These are phyloP conservation scores for Lysandra coridon DNA, from an alignment of 2,888 invertebrate genomes.

Conservation along the genomic window DNA sequence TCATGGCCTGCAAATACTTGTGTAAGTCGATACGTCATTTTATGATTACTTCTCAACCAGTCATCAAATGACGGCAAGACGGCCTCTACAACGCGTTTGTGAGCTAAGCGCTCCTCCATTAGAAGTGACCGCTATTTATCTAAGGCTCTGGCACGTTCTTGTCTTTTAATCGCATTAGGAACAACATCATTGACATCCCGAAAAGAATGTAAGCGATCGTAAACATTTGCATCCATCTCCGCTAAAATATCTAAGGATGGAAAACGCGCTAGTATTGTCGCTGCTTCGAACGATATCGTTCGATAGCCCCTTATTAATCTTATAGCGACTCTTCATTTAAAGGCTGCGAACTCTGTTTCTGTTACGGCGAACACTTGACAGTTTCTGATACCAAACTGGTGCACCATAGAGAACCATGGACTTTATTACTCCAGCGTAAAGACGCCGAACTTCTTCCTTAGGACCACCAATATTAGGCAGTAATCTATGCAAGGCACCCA, in stretches of 20 bases:
- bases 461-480: no score
- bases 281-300: conserved; percentile 36
- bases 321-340: conserved; percentile 25
- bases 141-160: not conserved
- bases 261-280: conserved; percentile 35
- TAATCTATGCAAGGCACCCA: no score
- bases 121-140: not conserved
- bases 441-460: no score
- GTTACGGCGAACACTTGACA: conserved; percentile 22
- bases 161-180: no score
- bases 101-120: no score
- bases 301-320: conserved; percentile 24
- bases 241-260: conserved; percentile 38
- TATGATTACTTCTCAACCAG: no score
- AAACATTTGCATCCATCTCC: conserved; percentile 35
- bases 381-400: conserved; percentile 1
- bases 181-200: no score
- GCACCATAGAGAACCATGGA: conserved; percentile 18
- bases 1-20: no score
- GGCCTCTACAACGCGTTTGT: no score
- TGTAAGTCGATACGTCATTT: no score
- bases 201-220: not conserved
- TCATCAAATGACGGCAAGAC: no score
- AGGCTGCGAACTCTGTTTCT: conserved; percentile 7
- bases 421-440: no score